phyloP scores from a whole-genome alignment of 2,888 invertebrate species.

The Noctua pronuba region DNA sequence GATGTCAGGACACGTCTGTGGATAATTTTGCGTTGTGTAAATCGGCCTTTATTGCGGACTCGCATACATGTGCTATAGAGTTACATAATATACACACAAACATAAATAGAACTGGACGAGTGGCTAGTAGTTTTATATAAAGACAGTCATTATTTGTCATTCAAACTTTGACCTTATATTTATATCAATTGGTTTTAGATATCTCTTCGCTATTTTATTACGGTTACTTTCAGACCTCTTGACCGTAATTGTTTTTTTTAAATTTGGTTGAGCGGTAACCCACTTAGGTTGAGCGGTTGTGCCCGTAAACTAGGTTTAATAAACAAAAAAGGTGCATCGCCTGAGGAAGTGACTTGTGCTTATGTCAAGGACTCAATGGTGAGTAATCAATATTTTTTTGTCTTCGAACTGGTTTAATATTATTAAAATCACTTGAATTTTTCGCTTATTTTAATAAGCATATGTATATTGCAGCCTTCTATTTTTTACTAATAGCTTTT shows the following conservation, averaged over 20 bases:
- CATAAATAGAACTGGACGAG: constrained; percentile 24
- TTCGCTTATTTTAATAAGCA: background rate
- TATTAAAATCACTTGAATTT: constrained; percentile 1
- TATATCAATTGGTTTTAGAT: constrained; percentile 1
- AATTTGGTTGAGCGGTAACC: background rate
- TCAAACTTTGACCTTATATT: constrained; percentile 35
- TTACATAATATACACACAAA: background rate
- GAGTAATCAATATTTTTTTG: constrained; percentile 17
- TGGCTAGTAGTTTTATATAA: background rate
- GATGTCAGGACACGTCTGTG: background rate
- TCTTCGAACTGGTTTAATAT: constrained; percentile 24
- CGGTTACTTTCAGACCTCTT: constrained; percentile 1
- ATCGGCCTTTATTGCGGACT: constrained; percentile 22
- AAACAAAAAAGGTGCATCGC: background rate
- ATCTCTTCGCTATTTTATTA: constrained; percentile 7
- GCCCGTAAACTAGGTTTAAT: background rate
- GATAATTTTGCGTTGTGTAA: constrained; percentile 11
- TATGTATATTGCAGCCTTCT: background rate
- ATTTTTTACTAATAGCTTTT: background rate
- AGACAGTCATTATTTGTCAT: constrained; percentile 20
- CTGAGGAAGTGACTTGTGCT: constrained; percentile 14
- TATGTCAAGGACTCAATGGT: constrained; percentile 24
- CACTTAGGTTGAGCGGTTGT: background rate
- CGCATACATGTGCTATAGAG: background rate
- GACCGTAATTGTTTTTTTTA: background rate